Evolutionary conservation across 92 coral and sea anemone species (phyloP), one percentile per base, ranked within the genome.

Genomic region (Montipora capitata): DNA sequence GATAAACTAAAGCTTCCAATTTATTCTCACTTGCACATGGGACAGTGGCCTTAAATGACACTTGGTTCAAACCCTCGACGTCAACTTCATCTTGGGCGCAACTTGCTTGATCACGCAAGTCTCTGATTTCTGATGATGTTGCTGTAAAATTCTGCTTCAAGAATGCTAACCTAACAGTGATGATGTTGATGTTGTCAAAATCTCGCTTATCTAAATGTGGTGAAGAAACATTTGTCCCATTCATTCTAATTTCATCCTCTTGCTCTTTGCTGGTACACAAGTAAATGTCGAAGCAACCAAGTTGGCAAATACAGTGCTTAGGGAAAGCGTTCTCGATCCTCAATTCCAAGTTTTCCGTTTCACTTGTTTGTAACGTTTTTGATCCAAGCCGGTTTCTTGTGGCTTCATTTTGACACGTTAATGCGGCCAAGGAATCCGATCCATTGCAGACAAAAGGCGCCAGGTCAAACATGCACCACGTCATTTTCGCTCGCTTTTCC

Each of bases 391-490:
- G 39, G 51, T n/a, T 38, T 16, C 27, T 51, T 56, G 14, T 7
- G 10, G 40, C 51, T 11, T 63, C 83, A 42, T 75, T 15, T 11
- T 20, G 5, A 15, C 6, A 13, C 11, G 63, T 41, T 3, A 39
- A 40, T 9, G 66, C 4, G 1, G 67, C 6, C 7, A 5, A 5
- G 13, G 62, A 3, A 9, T 54, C 14, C 8, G 76, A 49, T 73
- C 72, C 77, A 35, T 65, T 63, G 15, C 20, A 2, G 16, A 27
- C 17, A 13, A 52, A 64, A 1, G 12, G 35, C 27, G 68, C 83
- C 69, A 80, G 12, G 79, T 96, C 99, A 16, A 35, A 42, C 96
- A 96, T 90, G 48, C 86, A 85, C 99, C 99, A 96, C 3, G 92
- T 89, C 85, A 91, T 80, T 68, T 77, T 79, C 35, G 94, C 76